Evolutionary conservation across 2,797 vertebrate genomes (phyloP), one percentile per base, ranked within the genome.

Genomic region (Pempheris klunzingeri): DNA sequence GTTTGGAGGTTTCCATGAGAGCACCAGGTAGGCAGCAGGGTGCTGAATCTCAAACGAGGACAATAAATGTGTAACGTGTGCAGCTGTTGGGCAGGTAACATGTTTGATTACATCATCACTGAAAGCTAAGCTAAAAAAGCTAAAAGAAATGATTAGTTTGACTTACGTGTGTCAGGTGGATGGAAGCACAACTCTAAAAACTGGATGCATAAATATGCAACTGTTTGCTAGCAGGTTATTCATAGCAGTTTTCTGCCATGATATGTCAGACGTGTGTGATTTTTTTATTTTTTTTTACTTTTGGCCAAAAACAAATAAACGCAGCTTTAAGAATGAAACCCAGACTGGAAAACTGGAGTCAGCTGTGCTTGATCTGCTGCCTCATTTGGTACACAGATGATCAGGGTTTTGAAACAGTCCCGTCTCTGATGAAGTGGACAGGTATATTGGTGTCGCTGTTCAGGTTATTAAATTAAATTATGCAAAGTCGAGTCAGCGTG

Each of bases 1-100:
- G 79, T 99, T 99, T 9, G 98, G 98, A 74, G 98, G 98, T n/a
- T 99, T 99, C 88, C 98, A 99, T 22, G 97, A 99, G 88, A 98
- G 95, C 7, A 65, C 94, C 4, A 97, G 97, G 98, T 99, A 78
- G 44, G 67, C 20, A 22, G 17, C 18, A 2, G 10, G n/a, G n/a
- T 17, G 24, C 30, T n/a, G 44, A 38, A 17, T 13, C 5, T 39
- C 12, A 41, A 53, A 41, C 22, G n/a, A 22, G 22, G 3, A 46
- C 4, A 38, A 6, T 15, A 6, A 38, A 20, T 47, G 12, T 75
- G 49, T 78, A 57, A 38, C 12, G 30, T 39, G 36, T n/a, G 59
- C 20, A 10, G n/a, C 15, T 0, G 12, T 12, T n/a, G 15, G 28
- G 20, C 18, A 12, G 44, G 55, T 30, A 20, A 30, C 41, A 24